Percentiles rank a stretch among this genome's conserved stretches.
phyloP scores from a whole-genome alignment of 2,888 invertebrate species.

The Drosophila pullipes region DNA sequence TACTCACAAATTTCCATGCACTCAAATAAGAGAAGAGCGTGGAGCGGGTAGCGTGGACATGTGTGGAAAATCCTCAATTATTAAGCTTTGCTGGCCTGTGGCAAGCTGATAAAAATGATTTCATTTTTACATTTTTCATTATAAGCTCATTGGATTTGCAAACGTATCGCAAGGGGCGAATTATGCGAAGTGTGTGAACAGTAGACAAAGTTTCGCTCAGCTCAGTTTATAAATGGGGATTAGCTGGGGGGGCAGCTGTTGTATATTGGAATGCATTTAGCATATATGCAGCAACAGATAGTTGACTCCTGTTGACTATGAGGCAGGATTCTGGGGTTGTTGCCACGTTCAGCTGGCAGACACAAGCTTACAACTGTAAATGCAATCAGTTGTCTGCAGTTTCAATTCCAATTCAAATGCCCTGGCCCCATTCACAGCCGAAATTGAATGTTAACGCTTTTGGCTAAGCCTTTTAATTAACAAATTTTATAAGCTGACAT shows the following conservation, averaged over 20 bases:
- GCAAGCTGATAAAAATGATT: constrained; percentile 8
- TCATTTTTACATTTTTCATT: neutral
- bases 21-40: neutral
- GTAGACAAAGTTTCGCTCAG: neutral
- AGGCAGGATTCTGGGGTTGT: neutral
- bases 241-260: neutral
- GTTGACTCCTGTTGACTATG: no score
- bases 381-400: neutral
- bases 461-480: neutral
- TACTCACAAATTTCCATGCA: neutral
- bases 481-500: neutral
- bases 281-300: constrained; percentile 4
- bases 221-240: constrained; percentile 33
- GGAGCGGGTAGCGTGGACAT: neutral
- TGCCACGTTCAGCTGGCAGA: neutral
- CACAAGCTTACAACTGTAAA: neutral
- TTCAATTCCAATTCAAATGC: neutral
- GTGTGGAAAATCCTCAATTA: constrained; percentile 13
- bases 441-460: neutral
- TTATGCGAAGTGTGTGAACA: neutral
- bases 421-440: neutral
- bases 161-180: neutral
- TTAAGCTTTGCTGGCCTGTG: neutral
- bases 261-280: constrained; percentile 16
- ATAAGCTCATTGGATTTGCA: neutral